Evolutionary conservation across 2,113 vertebrate species (phyloP).

Genomic region (Hirundichthys speculiger): DNA sequence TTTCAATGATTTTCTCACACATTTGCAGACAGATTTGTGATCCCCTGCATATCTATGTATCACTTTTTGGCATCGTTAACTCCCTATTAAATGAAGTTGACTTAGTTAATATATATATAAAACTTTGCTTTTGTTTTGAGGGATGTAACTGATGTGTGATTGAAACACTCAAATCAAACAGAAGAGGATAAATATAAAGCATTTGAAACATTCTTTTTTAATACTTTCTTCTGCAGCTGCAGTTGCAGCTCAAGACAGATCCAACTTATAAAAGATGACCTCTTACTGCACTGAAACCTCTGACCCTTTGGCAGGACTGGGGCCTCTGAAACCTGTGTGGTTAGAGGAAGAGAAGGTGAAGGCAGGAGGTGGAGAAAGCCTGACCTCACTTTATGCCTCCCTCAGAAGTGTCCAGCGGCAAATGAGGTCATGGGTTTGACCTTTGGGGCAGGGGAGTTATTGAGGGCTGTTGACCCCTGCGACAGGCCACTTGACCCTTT

Average conservation of each 20-base stretch:
- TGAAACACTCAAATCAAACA: too few species aligned
- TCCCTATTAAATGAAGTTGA: too few species aligned
- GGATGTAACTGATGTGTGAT: too few species aligned
- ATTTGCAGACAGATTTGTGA: too few species aligned
- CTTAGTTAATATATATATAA: too few species aligned
- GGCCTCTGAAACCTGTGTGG: conserved; percentile 74
- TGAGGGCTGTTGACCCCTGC: conserved; percentile 68
- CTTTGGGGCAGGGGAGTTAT: conserved; percentile 57
- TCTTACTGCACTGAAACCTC: conserved; percentile 37
- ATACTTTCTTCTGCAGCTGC: conserved; percentile 21
- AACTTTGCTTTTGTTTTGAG: too few species aligned
- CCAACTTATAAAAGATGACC: conserved; percentile 38
- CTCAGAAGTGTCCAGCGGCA: conserved; percentile 51
- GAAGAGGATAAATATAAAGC: too few species aligned
- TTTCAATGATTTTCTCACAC: too few species aligned
- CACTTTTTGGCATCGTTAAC: too few species aligned
- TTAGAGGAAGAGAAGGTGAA: conserved; percentile 54
- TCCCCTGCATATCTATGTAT: too few species aligned
- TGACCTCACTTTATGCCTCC: conserved; percentile 66
- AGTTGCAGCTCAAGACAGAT: conserved; percentile 17
- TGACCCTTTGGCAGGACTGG: conserved; percentile 60
- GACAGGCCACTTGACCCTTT: conserved; percentile 80
- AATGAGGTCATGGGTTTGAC: conserved; percentile 74
- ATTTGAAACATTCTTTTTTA: too few species aligned
- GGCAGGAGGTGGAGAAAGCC: conserved; percentile 53